A percentile compares a stretch with the other conserved stretches of the same genome.
Evolutionary conservation across 2,113 vertebrate genomes (phyloP).

Genomic region (Nesoenas mayeri): DNA sequence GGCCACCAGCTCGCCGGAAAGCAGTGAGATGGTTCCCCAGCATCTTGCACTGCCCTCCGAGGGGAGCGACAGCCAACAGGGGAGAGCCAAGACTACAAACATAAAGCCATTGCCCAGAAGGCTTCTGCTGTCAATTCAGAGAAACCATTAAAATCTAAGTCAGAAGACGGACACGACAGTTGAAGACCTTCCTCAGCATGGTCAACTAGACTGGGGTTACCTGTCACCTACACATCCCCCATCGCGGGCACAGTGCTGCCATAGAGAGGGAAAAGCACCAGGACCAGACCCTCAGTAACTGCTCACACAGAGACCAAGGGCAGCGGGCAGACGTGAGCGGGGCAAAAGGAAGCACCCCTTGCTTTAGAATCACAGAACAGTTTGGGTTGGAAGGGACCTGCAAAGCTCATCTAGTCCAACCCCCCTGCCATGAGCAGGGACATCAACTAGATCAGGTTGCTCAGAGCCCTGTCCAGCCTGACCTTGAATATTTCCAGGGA

Average conservation of each 20-base stretch:
- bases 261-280: rapidly evolving
- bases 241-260: rapidly evolving
- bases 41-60: rapidly evolving
- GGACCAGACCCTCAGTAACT: rapidly evolving
- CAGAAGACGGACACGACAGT: rapidly evolving
- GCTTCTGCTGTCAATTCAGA: background rate
- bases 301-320: background rate
- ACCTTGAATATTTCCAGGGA: too few relatives aligned
- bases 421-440: too few relatives aligned
- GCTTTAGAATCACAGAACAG: background rate
- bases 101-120: background rate
- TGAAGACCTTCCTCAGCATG: rapidly evolving
- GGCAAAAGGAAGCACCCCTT: background rate
- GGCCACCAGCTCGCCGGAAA: background rate
- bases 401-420: too few relatives aligned
- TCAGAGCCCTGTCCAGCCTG: too few relatives aligned
- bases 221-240: rapidly evolving
- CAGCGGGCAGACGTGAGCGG: rapidly evolving
- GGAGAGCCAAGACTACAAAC: background rate
- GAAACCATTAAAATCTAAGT: background rate
- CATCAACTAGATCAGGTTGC: too few relatives aligned
- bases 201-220: too few relatives aligned
- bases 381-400: too few relatives aligned
- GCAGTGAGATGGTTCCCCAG: rapidly evolving
- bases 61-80: rapidly evolving